Evolutionary conservation across 2,888 invertebrate genomes (phyloP), one percentile per base, ranked within the genome.

Genomic region (Hypsopygia costalis): DNA sequence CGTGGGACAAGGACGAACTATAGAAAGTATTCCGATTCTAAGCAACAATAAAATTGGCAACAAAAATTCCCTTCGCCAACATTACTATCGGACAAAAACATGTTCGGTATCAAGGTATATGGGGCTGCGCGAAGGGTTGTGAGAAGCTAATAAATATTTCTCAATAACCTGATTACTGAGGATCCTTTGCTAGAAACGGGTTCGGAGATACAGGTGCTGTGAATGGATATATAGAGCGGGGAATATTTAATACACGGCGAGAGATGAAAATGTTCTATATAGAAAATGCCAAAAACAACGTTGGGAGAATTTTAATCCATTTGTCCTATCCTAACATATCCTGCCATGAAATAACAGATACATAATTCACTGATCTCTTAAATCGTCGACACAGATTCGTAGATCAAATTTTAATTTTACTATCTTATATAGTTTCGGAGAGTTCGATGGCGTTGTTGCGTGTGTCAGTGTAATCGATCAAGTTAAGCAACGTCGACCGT

Each of bases 41-140:
- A 66, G 64, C 66, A 70, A 69, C 67, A 73, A 77, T 78, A 70
- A 71, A 72, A 65, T 64, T 55, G 61, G 47, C 52, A 57, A 58
- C 62, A 61, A 62, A 67, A 65, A 68, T 62, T 62, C 53, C 56
- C 49, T 35, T 51, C 50, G 52, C 55, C 60, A 61, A 66, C 64
- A 67, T 70, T 65, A 68, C 58, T 55, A 51, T 52, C 51, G 52
- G 49, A 55, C 58, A 46, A 59, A 62, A 59, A 59, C 58, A 67
- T 67, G 64, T 62, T 62, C 60, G 59, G 55, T 56, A 45, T 40
- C 44, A 46, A 65, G 57, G 67, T 66, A 66, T 62, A 68, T 58
- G 55, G 51, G 36, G 46, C 49, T 54, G 44, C 49, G 51, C 48
- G 52, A 55, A 50, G 51, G 52, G 47, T 44, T 40, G 37, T 36